Percentiles rank a stretch among this genome's conserved stretches.
Conservation (phyloP, 2,888 invertebrate genomes). For the Hirtodrosophila histrioides region DNA sequence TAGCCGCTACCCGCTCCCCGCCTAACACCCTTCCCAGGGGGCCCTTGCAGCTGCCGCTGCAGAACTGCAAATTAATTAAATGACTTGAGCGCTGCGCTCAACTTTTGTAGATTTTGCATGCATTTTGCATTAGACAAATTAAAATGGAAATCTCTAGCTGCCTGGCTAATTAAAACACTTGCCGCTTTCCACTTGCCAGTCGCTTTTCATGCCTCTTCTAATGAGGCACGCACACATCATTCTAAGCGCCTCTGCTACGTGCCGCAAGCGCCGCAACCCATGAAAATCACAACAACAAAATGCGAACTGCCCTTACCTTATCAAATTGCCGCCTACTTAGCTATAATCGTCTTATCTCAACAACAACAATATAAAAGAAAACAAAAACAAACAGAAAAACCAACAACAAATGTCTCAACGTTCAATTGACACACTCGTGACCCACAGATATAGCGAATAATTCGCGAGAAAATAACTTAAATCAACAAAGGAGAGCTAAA, state of each 20-base stretch:
- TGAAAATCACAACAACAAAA: slow-evolving; percentile 12
- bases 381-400: slow-evolving; percentile 6
- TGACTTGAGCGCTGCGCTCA: slow-evolving; percentile 51
- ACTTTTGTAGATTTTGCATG: slow-evolving; percentile 57
- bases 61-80: slow-evolving; percentile 68
- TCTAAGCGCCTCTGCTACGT: slow-evolving; percentile 41
- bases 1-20: neutral
- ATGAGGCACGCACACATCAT: slow-evolving; percentile 55
- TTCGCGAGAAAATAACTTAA: slow-evolving; percentile 38
- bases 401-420: slow-evolving; percentile 12
- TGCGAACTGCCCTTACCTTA: slow-evolving; percentile 25
- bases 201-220: slow-evolving; percentile 10
- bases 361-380: slow-evolving; percentile 9
- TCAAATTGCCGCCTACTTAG: slow-evolving; percentile 26
- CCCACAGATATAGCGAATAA: slow-evolving; percentile 32
- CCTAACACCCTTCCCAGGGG: neutral
- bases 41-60: neutral
- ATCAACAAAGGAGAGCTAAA: slow-evolving; percentile 22
- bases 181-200: slow-evolving; percentile 11
- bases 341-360: slow-evolving; percentile 64
- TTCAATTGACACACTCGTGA: slow-evolving; percentile 62
- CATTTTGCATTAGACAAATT: slow-evolving; percentile 68
- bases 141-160: slow-evolving; percentile 64
- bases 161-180: slow-evolving; percentile 50
- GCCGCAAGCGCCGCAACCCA: slow-evolving; percentile 17